Conservation (phyloP, 2,797 vertebrate species). For the Hyperoplus lanceolatus region DNA sequence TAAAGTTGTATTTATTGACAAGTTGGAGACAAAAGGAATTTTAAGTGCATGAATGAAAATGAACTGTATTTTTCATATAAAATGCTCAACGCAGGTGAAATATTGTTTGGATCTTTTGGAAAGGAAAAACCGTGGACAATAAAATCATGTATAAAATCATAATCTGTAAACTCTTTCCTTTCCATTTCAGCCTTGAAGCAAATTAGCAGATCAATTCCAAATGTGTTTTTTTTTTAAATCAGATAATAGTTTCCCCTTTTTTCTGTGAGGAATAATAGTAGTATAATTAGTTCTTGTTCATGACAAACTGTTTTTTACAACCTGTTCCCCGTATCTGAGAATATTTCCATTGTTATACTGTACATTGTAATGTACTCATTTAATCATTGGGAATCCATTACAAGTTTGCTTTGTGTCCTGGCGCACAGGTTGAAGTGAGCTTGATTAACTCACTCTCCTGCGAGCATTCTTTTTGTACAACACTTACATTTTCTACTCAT, state of each 20-base stretch:
- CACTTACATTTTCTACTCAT: constrained; percentile 78
- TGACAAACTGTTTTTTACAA: constrained; percentile 1
- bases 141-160: constrained; percentile 14
- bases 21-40: constrained; percentile 33
- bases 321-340: constrained; percentile 8
- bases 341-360: background rate
- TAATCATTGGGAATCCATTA: constrained; percentile 31
- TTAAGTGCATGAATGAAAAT: constrained; percentile 2
- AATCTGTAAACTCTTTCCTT: constrained; percentile 13
- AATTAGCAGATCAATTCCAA: constrained; percentile 5
- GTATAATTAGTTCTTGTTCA: constrained; percentile 19
- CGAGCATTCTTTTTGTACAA: constrained; percentile 45
- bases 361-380: constrained; percentile 35
- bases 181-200: constrained; percentile 19
- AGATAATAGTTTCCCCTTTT: constrained; percentile 9
- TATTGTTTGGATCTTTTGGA: constrained; percentile 19
- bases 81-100: constrained; percentile 4
- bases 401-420: constrained; percentile 25
- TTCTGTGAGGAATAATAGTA: constrained; percentile 8
- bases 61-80: constrained; percentile 1
- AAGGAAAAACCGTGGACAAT: constrained; percentile 12
- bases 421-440: constrained; percentile 45
- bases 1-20: constrained; percentile 42
- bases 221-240: constrained; percentile 13
- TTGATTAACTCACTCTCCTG: constrained; percentile 66